Evolutionary conservation across 2,113 vertebrate genomes (phyloP).

Genomic region (Chionomys nivalis): DNA sequence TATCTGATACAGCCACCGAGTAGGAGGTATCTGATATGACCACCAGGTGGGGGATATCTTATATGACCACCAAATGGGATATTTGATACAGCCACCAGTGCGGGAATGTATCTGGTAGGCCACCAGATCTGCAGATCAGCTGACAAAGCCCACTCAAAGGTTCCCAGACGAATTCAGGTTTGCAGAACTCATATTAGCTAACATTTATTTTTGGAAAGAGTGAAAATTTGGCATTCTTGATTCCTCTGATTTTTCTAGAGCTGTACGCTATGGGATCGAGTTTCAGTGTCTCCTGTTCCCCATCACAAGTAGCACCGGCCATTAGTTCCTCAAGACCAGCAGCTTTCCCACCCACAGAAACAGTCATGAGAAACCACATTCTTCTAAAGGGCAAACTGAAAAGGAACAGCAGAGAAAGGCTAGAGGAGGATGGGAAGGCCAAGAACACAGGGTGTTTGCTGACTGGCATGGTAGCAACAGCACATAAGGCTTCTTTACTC

Average conservation of each 20-base stretch:
- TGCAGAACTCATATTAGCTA: background rate
- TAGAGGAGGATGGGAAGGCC: background rate
- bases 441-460: background rate
- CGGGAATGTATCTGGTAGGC: background rate
- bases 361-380: background rate
- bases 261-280: background rate
- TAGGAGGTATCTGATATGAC: too few relatives aligned
- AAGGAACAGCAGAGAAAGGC: background rate
- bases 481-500: conserved; percentile 8
- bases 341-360: conserved; percentile 58
- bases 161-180: background rate
- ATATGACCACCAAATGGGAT: too few relatives aligned
- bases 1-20: background rate
- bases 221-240: conserved; percentile 15
- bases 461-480: background rate
- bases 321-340: conserved; percentile 46
- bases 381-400: background rate
- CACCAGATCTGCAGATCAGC: background rate
- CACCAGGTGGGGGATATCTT: too few relatives aligned
- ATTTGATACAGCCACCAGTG: too few relatives aligned
- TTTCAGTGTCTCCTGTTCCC: background rate
- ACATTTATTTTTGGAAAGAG: background rate
- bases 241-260: conserved; percentile 11
- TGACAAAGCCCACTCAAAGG: background rate
- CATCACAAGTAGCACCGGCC: background rate